phyloP scores from a whole-genome alignment of 2,797 vertebrate genomes.

The Lepilemur septentrionalis region DNA sequence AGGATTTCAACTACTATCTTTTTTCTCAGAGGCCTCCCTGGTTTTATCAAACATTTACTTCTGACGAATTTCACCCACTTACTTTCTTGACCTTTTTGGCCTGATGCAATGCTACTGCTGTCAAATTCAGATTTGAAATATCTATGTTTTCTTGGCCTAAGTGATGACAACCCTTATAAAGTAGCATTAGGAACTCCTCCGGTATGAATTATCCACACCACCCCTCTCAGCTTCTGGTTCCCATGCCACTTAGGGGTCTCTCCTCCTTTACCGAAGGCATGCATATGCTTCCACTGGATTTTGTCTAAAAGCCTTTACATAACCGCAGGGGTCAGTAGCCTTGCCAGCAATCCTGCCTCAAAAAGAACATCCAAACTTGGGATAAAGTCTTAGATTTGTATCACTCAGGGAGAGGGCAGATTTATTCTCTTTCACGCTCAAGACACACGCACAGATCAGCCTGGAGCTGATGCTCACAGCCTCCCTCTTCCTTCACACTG shows the following conservation, averaged over 20 bases:
- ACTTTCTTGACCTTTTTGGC: not conserved
- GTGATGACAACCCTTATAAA: not conserved
- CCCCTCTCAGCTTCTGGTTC: not conserved
- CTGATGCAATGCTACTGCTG: not conserved
- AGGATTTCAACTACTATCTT: not conserved
- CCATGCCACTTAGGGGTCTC: not conserved
- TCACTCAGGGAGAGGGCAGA: not conserved
- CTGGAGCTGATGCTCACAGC: not conserved
- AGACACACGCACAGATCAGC: not conserved
- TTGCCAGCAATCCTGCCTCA: not conserved
- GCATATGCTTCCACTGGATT: not conserved
- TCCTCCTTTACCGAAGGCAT: not conserved
- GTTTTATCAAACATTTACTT: not conserved
- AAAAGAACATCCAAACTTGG: not conserved
- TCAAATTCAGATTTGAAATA: not conserved
- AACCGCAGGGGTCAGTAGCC: not conserved
- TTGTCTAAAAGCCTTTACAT: not conserved
- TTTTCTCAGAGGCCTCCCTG: slow-evolving; percentile 19
- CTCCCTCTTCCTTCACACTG: not conserved
- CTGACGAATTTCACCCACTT: not conserved
- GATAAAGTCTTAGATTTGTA: not conserved
- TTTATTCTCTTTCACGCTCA: not conserved
- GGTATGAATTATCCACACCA: not conserved
- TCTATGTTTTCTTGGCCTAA: not conserved
- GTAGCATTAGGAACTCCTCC: not conserved